Conservation (phyloP, 2,888 invertebrate genomes). For the Dryocosmus kuriphilus region DNA sequence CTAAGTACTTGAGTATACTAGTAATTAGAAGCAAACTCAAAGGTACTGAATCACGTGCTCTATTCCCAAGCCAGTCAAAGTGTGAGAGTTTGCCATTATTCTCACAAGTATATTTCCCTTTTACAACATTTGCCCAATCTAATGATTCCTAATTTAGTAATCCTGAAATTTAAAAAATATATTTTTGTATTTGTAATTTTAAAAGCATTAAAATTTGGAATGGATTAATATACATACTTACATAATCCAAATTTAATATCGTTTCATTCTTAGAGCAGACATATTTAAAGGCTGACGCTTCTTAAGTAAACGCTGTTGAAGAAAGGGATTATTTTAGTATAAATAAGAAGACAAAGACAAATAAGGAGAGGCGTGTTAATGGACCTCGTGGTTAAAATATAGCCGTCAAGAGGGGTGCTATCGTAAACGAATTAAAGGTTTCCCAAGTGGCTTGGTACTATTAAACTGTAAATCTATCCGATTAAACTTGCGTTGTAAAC, state of each 20-base stretch:
- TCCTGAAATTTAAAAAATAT: neutral
- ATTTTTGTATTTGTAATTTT: no score
- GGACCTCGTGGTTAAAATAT: constrained; percentile 48
- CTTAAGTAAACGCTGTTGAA: neutral
- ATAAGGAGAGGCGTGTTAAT: constrained; percentile 30
- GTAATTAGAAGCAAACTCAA: constrained; percentile 30
- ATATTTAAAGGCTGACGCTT: neutral
- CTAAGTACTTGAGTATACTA: constrained; percentile 33
- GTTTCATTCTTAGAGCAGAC: no score
- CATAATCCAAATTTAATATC: no score
- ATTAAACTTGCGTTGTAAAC: constrained; percentile 64
- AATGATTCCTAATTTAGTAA: neutral
- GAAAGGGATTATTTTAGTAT: neutral
- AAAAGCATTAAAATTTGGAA: no score
- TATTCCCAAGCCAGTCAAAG: constrained; percentile 21
- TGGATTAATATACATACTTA: no score
- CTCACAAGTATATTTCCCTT: no score
- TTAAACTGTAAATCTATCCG: constrained; percentile 74
- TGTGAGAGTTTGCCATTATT: constrained; percentile 12
- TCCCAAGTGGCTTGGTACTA: constrained; percentile 61
- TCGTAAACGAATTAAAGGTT: constrained; percentile 71
- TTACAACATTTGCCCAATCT: neutral
- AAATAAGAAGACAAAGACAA: neutral
- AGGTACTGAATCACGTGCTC: constrained; percentile 15
- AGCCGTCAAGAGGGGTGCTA: constrained; percentile 49